Conservation (phyloP, 2,113 vertebrate genomes). For the Merops nubicus region DNA sequence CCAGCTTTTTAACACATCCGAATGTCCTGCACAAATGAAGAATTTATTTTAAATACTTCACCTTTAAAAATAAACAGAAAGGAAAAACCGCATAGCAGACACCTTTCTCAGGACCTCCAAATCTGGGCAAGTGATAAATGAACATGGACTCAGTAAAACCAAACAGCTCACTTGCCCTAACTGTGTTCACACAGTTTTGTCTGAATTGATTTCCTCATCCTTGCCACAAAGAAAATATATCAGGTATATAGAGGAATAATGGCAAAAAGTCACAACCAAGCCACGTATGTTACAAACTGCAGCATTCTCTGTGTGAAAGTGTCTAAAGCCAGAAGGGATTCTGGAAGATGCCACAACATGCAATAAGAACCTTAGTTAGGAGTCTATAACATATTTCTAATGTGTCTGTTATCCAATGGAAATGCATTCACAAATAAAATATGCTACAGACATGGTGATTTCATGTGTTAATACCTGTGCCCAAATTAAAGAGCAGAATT, state of each 20-base stretch:
- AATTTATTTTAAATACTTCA: neutral
- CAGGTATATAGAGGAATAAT: neutral
- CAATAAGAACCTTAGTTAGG: neutral
- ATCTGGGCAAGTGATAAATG: neutral
- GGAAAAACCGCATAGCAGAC: neutral
- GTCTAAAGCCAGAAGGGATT: neutral
- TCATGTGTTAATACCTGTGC: neutral
- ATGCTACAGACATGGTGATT: neutral
- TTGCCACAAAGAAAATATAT: neutral
- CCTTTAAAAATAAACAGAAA: neutral
- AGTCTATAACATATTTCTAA: neutral
- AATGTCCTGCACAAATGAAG: neutral
- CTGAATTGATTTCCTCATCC: neutral
- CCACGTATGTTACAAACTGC: neutral
- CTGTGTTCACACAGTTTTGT: neutral
- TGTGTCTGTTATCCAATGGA: neutral
- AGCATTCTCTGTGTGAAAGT: neutral
- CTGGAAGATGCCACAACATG: neutral
- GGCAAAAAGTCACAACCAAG: neutral
- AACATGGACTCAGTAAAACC: rapidly evolving
- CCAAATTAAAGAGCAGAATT: neutral
- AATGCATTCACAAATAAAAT: neutral
- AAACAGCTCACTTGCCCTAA: neutral
- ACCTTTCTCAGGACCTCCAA: neutral
- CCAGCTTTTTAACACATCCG: neutral